Base-by-base conservation (phyloP, 2,113 vertebrate genomes). In the Strigops habroptila region DNA sequence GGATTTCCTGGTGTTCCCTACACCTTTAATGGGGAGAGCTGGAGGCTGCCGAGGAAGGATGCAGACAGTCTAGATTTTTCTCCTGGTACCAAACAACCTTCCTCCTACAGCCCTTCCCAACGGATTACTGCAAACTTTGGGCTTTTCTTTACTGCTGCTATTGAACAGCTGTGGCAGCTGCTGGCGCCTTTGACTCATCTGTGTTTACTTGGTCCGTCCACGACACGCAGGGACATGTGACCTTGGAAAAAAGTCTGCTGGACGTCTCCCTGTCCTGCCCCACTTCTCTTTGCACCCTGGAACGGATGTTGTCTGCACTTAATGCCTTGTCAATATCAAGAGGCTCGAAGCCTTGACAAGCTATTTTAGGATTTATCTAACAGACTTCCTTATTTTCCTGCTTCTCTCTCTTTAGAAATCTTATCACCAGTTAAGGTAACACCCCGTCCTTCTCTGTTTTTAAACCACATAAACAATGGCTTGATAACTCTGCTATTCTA, bases 311-410 rank as follows among this genome's bases (percentile, higher is more conserved):
- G 92, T 55, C 63, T 95, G 87, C 46, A 30, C 82, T 93, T 82
- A 81, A 43, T 62, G 74, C n/a, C 59, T 93, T 78, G 52, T 93
- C 80, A 67, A 78, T 88, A 92, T 16, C 41, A 31, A 85, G 89
- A 87, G 55, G 33, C 68, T 55, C 0, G 0, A 64, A 93, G 62
- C 73, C 49, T 77, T 90, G 69, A 60, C 25, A 51, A 46, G 48
- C 78, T 95, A 88, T 95, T 96, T 96, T 78, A 83, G 57, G 86
- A 87, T 57, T 91, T 95, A 87, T 96, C 87, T 85, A 44, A 67
- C 43, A 92, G 86, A 78, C 88, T 91, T 96, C 71, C 84, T 91
- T 44, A 15, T 69, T 96, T 87, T 95, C 68, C 70, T 92, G 57
- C 18, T 65, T 88, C 79, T 89, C 30, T 80, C 28, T 68, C 70